A percentile compares a stretch with the other conserved stretches of the same genome.
Evolutionary conservation across 2,113 vertebrate species (phyloP).

Genomic region (Sus scrofa): DNA sequence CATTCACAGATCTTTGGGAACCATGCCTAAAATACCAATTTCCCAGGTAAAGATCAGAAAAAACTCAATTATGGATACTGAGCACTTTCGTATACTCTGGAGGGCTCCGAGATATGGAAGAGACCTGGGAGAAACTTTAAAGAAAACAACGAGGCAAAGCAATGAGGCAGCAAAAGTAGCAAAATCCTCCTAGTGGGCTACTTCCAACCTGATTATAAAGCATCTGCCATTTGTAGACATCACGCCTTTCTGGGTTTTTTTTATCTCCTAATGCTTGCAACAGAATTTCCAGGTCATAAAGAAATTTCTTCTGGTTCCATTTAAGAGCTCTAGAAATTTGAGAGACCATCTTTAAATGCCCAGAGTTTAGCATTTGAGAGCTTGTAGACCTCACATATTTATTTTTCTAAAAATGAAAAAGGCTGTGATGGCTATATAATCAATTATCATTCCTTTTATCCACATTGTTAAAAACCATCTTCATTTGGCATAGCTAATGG

Average conservation of each 20-base stretch:
- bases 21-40: not conserved
- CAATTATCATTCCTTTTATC: slow-evolving; percentile 17
- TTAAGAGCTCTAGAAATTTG: slow-evolving; percentile 14
- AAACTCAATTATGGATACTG: not conserved
- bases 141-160: not conserved
- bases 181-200: not conserved
- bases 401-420: slow-evolving; percentile 42
- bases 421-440: not conserved
- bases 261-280: not conserved
- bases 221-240: not conserved
- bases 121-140: not conserved
- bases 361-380: slow-evolving; percentile 3
- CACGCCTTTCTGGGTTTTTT: not conserved
- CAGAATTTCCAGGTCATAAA: not conserved
- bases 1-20: not conserved
- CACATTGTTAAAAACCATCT: slow-evolving; percentile 3
- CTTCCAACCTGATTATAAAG: not conserved
- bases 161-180: not conserved
- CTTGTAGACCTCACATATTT: not conserved
- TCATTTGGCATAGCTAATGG: not conserved
- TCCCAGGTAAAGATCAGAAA: not conserved
- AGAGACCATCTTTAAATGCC: not conserved
- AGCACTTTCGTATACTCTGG: not conserved
- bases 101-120: not conserved
- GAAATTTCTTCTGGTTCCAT: not conserved